These are phyloP conservation scores for Aramus guarauna DNA, from an alignment of 2,113 vertebrate genomes.

Conservation along the genomic window DNA sequence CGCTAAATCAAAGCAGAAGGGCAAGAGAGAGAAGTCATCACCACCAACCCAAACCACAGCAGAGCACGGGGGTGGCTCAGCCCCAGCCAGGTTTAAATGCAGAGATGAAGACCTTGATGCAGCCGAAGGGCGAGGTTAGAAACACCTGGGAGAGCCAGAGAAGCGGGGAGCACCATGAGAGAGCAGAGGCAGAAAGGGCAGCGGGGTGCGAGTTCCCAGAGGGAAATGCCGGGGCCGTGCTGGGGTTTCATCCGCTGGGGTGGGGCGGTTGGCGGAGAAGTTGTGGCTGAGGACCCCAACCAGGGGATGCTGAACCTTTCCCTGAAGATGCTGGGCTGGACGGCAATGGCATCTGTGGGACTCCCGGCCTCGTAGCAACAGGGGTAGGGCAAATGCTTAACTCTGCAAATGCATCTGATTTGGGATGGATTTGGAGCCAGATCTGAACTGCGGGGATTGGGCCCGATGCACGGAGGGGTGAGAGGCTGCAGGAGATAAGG, in stretches of 20 bases:
- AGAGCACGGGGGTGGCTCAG: accelerated
- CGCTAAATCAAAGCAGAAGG: constrained; percentile 29
- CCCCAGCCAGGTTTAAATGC: not conserved
- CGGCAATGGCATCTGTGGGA: not conserved
- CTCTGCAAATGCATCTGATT: not conserved
- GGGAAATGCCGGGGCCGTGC: not conserved
- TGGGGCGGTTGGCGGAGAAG: not conserved
- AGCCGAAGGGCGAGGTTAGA: not conserved
- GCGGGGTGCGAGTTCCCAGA: not conserved
- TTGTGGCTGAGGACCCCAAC: not conserved
- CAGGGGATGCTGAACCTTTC: not conserved
- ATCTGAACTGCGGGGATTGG: not conserved
- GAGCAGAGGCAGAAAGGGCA: not conserved
- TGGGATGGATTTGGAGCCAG: not conserved
- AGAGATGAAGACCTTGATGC: not conserved
- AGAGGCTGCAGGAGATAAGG: not conserved
- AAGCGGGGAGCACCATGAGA: not conserved
- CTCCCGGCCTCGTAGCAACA: accelerated
- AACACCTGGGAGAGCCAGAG: accelerated
- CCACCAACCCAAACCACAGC: not conserved
- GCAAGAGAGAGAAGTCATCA: not conserved
- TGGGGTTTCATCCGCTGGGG: accelerated
- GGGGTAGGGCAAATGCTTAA: not conserved
- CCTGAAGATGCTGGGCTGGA: not conserved
- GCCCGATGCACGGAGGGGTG: accelerated